A percentile compares a stretch with the other conserved stretches of the same genome.
These are phyloP conservation scores for Saccopteryx bilineata DNA, from an alignment of 2,113 vertebrate species.

Conservation along the genomic window DNA sequence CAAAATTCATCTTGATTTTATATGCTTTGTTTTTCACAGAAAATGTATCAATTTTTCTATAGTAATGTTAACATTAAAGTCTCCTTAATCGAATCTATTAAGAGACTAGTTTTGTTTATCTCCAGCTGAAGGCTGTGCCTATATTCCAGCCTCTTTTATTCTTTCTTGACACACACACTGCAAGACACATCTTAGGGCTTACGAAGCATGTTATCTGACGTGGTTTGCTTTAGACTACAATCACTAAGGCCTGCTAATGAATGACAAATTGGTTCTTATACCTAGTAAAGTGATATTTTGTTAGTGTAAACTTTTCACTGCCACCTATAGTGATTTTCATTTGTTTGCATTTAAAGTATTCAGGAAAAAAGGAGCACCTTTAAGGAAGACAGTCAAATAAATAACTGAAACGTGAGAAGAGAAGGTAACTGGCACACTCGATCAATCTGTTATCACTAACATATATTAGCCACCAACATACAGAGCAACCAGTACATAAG, in stretches of 20 bases:
- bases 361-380: neutral
- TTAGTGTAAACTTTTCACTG: constrained; percentile 5
- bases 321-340: neutral
- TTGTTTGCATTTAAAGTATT: constrained; percentile 22
- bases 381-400: constrained; percentile 51
- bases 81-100: constrained; percentile 30
- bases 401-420: constrained; percentile 15
- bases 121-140: neutral
- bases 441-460: neutral
- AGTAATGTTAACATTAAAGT: constrained; percentile 29
- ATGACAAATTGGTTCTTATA: neutral
- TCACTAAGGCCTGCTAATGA: neutral
- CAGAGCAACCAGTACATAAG: neutral
- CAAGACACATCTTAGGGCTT: neutral
- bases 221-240: neutral
- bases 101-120: neutral
- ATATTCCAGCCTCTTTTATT: neutral
- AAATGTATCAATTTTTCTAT: constrained; percentile 33
- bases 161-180: neutral
- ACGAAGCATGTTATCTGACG: neutral
- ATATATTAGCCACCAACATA: neutral
- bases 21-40: neutral
- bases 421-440: constrained; percentile 7
- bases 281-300: constrained; percentile 23
- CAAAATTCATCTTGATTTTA: constrained; percentile 37